A percentile compares a stretch with the other conserved stretches of the same genome.
phyloP scores from a whole-genome alignment of 2,113 vertebrate genomes.

The Rhinopithecus roxellana region DNA sequence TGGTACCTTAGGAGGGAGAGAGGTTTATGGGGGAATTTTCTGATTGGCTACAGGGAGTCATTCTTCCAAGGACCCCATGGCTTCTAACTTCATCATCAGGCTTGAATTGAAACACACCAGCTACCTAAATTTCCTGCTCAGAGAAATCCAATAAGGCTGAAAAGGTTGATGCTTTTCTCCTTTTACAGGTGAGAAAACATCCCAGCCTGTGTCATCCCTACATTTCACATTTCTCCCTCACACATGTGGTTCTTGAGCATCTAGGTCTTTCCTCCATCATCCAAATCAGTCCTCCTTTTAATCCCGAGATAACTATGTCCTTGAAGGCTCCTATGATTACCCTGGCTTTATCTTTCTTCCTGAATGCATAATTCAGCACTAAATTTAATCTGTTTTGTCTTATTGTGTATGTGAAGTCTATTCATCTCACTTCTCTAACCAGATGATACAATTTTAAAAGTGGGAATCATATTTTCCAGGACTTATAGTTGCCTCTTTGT shows the following conservation, averaged over 20 bases:
- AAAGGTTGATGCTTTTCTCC: too few relatives aligned
- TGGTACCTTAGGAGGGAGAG: not conserved
- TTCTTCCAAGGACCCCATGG: not conserved
- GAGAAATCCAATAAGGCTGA: not conserved
- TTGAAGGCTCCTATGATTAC: fast-evolving
- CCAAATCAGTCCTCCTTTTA: not conserved
- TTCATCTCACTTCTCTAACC: not conserved
- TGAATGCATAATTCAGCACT: not conserved
- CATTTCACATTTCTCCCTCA: not conserved
- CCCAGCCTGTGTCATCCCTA: fast-evolving
- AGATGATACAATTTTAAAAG: not conserved
- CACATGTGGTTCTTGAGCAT: too few relatives aligned
- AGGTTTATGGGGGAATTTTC: not conserved
- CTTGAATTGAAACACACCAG: not conserved
- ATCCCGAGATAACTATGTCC: not conserved
- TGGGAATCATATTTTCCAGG: not conserved
- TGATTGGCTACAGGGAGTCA: not conserved
- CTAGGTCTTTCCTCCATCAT: not conserved
- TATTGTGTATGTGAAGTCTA: not conserved
- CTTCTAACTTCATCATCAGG: not conserved
- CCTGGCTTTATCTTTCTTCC: not conserved
- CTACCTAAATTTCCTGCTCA: not conserved
- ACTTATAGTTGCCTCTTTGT: not conserved
- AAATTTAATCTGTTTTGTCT: not conserved
- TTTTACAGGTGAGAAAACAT: not conserved